phyloP scores from a whole-genome alignment of 2,888 invertebrate genomes.

The Andricus quercusramuli region DNA sequence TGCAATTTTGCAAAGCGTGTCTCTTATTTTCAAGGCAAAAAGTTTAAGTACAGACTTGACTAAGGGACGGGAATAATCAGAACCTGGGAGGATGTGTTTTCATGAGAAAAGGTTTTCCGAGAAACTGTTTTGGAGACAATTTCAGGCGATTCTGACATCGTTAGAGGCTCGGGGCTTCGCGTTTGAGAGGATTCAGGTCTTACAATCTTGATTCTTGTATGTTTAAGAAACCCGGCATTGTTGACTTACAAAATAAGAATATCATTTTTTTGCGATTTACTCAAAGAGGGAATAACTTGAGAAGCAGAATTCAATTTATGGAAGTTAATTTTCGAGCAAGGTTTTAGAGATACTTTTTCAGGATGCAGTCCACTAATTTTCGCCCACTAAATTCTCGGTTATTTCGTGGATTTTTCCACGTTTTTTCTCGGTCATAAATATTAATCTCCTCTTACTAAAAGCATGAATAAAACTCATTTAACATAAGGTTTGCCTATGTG shows the following conservation, averaged over 20 bases:
- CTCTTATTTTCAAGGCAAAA: neutral
- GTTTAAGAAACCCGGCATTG: neutral
- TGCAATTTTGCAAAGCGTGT: neutral
- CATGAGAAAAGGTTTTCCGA: constrained; percentile 18
- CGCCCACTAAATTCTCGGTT: no score
- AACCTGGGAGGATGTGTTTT: neutral
- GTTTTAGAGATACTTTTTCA: neutral
- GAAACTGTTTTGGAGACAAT: constrained; percentile 25
- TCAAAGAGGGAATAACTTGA: neutral
- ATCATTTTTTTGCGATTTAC: neutral
- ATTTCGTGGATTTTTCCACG: no score
- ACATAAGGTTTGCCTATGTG: no score
- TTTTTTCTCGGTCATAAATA: no score
- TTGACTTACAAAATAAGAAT: neutral
- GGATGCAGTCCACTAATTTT: no score
- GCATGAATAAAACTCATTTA: no score
- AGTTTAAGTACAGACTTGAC: neutral
- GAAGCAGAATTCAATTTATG: neutral
- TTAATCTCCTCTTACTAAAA: no score
- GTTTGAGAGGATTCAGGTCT: constrained; percentile 14
- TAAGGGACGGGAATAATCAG: neutral
- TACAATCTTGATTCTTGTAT: neutral
- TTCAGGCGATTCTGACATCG: constrained; percentile 9
- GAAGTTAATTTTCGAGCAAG: neutral
- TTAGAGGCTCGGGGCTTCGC: neutral